Evolutionary conservation across 2,888 invertebrate species (phyloP).

Genomic region (Philonicus albiceps): DNA sequence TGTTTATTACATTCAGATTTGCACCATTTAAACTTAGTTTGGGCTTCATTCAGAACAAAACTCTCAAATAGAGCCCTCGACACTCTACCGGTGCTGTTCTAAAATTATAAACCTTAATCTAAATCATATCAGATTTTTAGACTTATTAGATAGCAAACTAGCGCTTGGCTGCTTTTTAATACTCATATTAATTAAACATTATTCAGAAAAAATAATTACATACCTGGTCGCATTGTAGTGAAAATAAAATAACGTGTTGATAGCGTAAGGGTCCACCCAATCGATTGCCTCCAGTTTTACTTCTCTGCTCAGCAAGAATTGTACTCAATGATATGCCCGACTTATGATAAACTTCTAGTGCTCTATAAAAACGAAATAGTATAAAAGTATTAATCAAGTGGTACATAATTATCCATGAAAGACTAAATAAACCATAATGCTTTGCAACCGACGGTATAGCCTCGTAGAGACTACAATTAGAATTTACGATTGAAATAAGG

Average conservation of each 20-base stretch:
- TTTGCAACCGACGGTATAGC: too few species aligned
- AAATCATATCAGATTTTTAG: too few species aligned
- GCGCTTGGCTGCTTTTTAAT: too few species aligned
- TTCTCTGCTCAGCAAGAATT: constrained; percentile 57
- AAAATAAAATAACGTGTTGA: constrained; percentile 78
- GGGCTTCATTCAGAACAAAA: too few species aligned
- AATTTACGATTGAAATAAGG: too few species aligned
- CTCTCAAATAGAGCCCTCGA: too few species aligned
- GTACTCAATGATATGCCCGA: constrained; percentile 57
- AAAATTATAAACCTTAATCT: too few species aligned
- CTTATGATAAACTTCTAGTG: constrained; percentile 60
- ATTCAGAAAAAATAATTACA: constrained; percentile 41
- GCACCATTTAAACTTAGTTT: neutral
- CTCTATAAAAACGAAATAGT: constrained; percentile 50
- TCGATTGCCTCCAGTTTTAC: constrained; percentile 66
- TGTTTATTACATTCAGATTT: neutral
- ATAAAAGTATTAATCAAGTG: neutral
- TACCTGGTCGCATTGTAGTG: constrained; percentile 85
- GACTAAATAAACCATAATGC: too few species aligned
- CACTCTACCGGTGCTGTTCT: too few species aligned
- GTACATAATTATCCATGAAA: neutral
- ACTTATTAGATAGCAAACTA: too few species aligned
- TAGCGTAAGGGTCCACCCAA: constrained; percentile 79
- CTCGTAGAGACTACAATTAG: too few species aligned
- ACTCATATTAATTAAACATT: too few species aligned